Conservation (phyloP, 2,888 invertebrate species). For the Phorcus lineatus region DNA sequence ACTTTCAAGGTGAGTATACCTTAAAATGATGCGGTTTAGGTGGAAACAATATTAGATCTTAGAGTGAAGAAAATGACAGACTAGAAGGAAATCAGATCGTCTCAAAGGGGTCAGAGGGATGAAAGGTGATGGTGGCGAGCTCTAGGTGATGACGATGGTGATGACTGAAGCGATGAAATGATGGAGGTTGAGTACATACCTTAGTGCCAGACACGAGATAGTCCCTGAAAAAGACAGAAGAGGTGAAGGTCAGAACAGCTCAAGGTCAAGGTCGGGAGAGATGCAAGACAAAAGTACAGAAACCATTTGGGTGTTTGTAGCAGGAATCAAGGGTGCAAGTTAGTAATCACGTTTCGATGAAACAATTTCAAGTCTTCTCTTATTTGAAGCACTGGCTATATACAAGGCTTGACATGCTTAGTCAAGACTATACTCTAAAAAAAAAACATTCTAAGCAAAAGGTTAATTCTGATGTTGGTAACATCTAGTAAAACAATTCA, state of each 20-base stretch:
- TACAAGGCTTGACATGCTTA: no score
- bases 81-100: background rate
- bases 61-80: background rate
- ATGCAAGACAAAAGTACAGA: constrained; percentile 21
- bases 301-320: background rate
- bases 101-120: background rate
- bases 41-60: background rate
- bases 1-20: no score
- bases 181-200: constrained; percentile 40
- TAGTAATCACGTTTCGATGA: no score
- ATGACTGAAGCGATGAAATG: background rate
- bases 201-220: constrained; percentile 51
- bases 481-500: no score
- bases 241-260: constrained; percentile 14
- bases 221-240: constrained; percentile 47
- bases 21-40: background rate
- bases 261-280: constrained; percentile 20
- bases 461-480: no score
- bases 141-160: background rate
- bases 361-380: no score
- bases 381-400: no score
- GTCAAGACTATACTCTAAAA: no score
- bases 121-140: background rate
- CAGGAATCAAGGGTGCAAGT: no score
- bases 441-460: no score